Base-by-base conservation (phyloP, 2,888 invertebrate genomes). In the Apodemia hepburni region DNA sequence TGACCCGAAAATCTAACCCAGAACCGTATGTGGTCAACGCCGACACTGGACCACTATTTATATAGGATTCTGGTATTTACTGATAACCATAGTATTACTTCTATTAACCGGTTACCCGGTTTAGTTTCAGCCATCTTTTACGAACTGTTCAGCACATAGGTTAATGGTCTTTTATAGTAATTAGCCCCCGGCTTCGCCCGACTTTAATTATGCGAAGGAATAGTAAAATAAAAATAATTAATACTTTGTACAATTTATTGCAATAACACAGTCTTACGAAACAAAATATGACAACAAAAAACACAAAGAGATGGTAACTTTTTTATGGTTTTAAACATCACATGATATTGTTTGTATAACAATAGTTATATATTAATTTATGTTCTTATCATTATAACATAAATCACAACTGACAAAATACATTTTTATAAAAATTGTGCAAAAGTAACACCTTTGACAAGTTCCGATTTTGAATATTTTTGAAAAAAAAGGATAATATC, bases 201-300 rank as follows among this genome's bases (percentile, higher is more conserved):
- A 22, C 1, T 22, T 2, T 22, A 2, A 22, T 22, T 22, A 22
- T 22, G 22, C 42, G 1, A 42, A 42, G 15, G 15, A 42, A 42
- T 15, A 15, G 4, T 15, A 15, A 42, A 42, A 42, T 42, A 42
- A 42, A 42, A 42, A 15, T 4, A 42, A 4, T 59, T 62, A 68
- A 69, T 71, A 78, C 80, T 82, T 87, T 87, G 85, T 90, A 89
- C 84, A 80, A 82, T 90, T 88, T 91, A 90, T 87, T 90, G 83
- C 82, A 79, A 82, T 87, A 87, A 89, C 84, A 87, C 85, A 88
- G 83, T 89, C 87, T 89, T 87, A 88, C 82, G 84, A 58, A 83
- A 87, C 79, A 84, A 84, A 79, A 78, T 80, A 81, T 81, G 82
- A 85, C 81, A 89, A 84, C 80, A 82, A 81, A 83, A 75, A 76